Evolutionary conservation across 2,888 invertebrate species (phyloP), one percentile per base, ranked within the genome.

Genomic region (Apamea crenata): DNA sequence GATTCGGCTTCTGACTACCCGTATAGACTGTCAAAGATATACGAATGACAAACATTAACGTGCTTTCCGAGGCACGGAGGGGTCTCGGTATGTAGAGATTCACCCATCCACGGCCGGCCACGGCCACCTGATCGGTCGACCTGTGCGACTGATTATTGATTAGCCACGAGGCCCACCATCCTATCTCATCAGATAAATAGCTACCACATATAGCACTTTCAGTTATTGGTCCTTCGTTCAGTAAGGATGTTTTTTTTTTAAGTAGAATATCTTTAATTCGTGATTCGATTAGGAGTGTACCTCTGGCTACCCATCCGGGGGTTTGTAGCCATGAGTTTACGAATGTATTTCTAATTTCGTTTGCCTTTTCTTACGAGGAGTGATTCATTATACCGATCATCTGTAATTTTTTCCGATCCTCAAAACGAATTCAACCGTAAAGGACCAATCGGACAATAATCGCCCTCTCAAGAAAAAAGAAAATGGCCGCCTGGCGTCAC

Each of bases 401-500:
- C 10, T 16, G 21, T 78, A 47, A 12, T 47, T 8, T 25, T 4
- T 21, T 29, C 32, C 8, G 69, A 53, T 32, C 25, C 25, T 16
- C 44, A 56, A n/a, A 65, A 32, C 18, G 44, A 53, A 56, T 80
- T 44, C n/a, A 47, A 25, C 40, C 25, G 14, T 47, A 65, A 67
- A 18, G 40, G 29, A 59, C 25, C 63, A 65, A 65, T 77, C 53
- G 14, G 3, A 18, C n/a, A 77, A 40, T n/a, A 32, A 56, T 56
- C 21, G 10, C 29, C 1, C 56, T n/a, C 18, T 29, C 59, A 56
- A 7, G 18, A 69, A 66, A 85, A 81, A 59, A 40, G 12, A 65
- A 81, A 61, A 65, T 69, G 21, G 36, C 12, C 47, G 61, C 16
- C 59, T 59, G 29, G 59, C 50, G 63, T 14, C 61, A 84, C 75